A percentile compares a stretch with the other conserved stretches of the same genome.
Evolutionary conservation across 2,888 invertebrate genomes (phyloP).

Genomic region (Drosophila melanosoma): DNA sequence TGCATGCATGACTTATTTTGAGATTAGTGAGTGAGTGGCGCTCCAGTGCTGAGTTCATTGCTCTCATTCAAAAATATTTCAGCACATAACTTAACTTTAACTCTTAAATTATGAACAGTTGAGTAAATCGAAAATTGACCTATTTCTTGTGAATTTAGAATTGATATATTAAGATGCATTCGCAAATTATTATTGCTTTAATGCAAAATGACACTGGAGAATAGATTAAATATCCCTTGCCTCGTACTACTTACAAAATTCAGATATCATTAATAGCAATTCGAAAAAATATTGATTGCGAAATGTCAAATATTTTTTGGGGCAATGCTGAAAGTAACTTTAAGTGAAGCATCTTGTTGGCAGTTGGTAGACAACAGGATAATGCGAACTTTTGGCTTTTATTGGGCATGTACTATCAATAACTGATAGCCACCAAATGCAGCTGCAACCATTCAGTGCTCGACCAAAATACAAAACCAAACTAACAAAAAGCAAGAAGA

Average conservation of each 20-base stretch:
- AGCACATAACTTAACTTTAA: neutral
- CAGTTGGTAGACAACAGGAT: slow-evolving; percentile 11
- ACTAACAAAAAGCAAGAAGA: slow-evolving; percentile 5
- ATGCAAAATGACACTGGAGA: too few relatives aligned
- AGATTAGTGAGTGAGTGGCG: neutral
- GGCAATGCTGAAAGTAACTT: slow-evolving; percentile 7
- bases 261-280: slow-evolving; percentile 14
- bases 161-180: neutral
- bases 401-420: slow-evolving; percentile 57
- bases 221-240: neutral
- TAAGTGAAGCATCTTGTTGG: slow-evolving; percentile 24
- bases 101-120: neutral
- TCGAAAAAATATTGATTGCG: slow-evolving; percentile 20
- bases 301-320: slow-evolving; percentile 21
- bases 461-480: slow-evolving; percentile 28
- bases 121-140: neutral
- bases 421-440: slow-evolving; percentile 66
- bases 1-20: neutral
- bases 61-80: neutral
- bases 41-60: neutral
- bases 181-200: neutral
- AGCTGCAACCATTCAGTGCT: slow-evolving; percentile 64
- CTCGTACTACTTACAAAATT: neutral
- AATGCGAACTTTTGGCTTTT: slow-evolving; percentile 55
- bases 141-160: neutral